Conservation (phyloP, 2,113 vertebrate species). For the Campylorhamphus procurvoides region DNA sequence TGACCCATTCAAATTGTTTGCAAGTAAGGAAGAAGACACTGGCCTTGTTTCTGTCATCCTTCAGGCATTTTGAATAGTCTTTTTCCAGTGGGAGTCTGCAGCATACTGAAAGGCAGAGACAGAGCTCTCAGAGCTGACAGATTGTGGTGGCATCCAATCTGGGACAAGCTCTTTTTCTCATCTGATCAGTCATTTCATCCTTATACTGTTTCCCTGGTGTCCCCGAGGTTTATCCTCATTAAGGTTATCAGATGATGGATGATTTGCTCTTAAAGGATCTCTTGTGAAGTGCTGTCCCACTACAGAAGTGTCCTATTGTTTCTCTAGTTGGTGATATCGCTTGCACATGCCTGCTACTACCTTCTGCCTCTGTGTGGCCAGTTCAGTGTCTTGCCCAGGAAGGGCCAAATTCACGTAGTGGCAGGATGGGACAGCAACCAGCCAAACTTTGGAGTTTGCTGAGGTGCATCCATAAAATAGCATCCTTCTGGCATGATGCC, state of each 20-base stretch:
- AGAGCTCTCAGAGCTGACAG: not conserved
- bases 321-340: not conserved
- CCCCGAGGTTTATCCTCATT: not conserved
- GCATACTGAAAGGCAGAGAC: not conserved
- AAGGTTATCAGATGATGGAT: not conserved
- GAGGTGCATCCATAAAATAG: not conserved
- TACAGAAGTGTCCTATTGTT: not conserved
- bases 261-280: not conserved
- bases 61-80: not conserved
- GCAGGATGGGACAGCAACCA: not conserved
- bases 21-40: not conserved
- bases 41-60: not conserved
- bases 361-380: not conserved
- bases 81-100: not conserved
- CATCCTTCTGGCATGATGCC: not conserved
- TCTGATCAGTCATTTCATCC: not conserved
- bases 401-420: not conserved
- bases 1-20: not conserved
- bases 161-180: not conserved
- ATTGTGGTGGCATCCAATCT: fast-evolving
- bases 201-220: not conserved
- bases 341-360: fast-evolving
- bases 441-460: not conserved
- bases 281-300: not conserved
- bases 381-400: not conserved